These are phyloP conservation scores for Dynastes hyllus DNA, from an alignment of 2,888 invertebrate genomes.

Conservation along the genomic window DNA sequence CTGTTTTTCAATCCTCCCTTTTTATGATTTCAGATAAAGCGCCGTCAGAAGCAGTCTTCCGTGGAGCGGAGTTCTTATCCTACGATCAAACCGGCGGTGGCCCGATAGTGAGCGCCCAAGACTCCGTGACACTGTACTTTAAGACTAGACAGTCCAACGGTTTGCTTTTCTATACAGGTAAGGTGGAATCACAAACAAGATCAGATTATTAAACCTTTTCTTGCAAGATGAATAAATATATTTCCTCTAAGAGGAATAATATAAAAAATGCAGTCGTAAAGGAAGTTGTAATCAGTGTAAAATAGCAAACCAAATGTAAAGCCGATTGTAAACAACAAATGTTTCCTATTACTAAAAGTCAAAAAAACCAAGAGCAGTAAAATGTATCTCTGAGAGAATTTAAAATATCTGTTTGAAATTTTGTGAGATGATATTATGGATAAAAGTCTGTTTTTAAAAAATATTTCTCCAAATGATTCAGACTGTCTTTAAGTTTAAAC, in stretches of 20 bases:
- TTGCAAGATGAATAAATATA: neutral
- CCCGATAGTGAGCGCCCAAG: constrained; percentile 92
- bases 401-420: too few species aligned
- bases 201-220: neutral
- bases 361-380: too few species aligned
- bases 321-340: too few species aligned
- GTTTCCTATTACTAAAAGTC: too few species aligned
- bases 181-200: constrained; percentile 59
- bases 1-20: constrained; percentile 35
- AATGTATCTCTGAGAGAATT: too few species aligned
- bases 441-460: too few species aligned
- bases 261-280: too few species aligned
- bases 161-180: constrained; percentile 93
- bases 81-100: constrained; percentile 92
- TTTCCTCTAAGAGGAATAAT: neutral
- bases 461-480: too few species aligned
- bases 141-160: constrained; percentile 94
- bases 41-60: constrained; percentile 94
- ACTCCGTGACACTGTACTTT: constrained; percentile 92
- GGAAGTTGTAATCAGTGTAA: too few species aligned
- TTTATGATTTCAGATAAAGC: constrained; percentile 83
- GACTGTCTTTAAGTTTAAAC: too few species aligned
- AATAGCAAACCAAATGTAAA: too few species aligned
- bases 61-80: constrained; percentile 92
- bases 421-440: too few species aligned